A percentile compares a stretch with the other conserved stretches of the same genome.
phyloP scores from a whole-genome alignment of 2,797 vertebrate species.

The Leuciscus waleckii region DNA sequence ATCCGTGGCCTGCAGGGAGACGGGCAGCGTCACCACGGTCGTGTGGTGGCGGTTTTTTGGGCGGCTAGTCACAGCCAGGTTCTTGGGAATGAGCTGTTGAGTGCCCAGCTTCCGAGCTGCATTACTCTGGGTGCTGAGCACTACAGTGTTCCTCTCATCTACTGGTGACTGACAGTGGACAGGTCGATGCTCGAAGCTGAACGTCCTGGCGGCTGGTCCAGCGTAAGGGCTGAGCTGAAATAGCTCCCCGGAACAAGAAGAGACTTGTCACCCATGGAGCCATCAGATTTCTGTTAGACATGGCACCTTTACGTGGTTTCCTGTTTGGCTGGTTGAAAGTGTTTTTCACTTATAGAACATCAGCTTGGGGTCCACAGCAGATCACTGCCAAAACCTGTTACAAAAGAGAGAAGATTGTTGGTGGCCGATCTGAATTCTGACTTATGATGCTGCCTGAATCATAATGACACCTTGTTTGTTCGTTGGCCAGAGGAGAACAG shows the following conservation, averaged over 20 bases:
- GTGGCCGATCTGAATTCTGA: too few relatives aligned
- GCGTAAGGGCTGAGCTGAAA: slow-evolving; percentile 73
- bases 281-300: slow-evolving; percentile 76
- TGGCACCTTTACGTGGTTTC: slow-evolving; percentile 60
- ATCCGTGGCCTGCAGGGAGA: slow-evolving; percentile 70
- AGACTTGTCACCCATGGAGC: slow-evolving; percentile 71
- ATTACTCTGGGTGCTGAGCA: slow-evolving; percentile 88
- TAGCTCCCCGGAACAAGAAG: slow-evolving; percentile 72
- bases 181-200: slow-evolving; percentile 37
- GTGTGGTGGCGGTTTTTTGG: slow-evolving; percentile 85
- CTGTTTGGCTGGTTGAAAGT: not conserved
- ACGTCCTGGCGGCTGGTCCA: slow-evolving; percentile 60
- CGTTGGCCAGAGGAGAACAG: too few relatives aligned
- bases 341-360: slow-evolving; percentile 9
- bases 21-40: slow-evolving; percentile 76
- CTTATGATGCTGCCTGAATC: too few relatives aligned
- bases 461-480: too few relatives aligned
- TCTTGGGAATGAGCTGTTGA: slow-evolving; percentile 89
- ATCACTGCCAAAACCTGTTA: slow-evolving; percentile 24
- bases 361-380: not conserved
- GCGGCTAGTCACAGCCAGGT: slow-evolving; percentile 78
- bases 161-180: not conserved
- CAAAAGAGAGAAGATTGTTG: too few relatives aligned
- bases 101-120: slow-evolving; percentile 82
- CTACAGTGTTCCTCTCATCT: slow-evolving; percentile 52